Base-by-base conservation (phyloP, 2,797 vertebrate species). In the Carduelis carduelis region DNA sequence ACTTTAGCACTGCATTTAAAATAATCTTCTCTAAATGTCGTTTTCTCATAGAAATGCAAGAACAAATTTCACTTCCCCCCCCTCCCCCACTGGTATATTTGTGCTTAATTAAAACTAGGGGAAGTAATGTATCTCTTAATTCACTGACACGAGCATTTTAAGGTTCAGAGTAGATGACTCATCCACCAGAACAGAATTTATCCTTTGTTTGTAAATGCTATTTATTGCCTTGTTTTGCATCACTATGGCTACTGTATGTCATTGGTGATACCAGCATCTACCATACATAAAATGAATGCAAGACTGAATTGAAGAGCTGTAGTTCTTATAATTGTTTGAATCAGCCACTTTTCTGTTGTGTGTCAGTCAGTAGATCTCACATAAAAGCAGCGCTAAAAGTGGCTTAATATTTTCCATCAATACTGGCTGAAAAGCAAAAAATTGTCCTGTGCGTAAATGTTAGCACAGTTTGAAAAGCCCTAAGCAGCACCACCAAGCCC, bases 241-340 rank as follows among this genome's bases (percentile, higher is more conserved):
- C 96, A 87, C 95, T 95, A 96, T 97, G 95, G 84, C 94, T 97
- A 95, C 95, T 96, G 89, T 46, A 68, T 96, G 88, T 93, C 84
- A 93, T 23, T 90, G 74, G 68, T 93, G 92, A 76, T 90, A 90
- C 66, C 84, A 87, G 61, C 88, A 91, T 43, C 78, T 70, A 83
- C 60, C 4, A 0, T 80, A 85, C 66, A 50, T 68, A 68, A 88
- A 68, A 68, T 68, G 50, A 95, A 81, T 72, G 44, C 34, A 90
- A 83, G 61, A 83, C 37, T 3, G 3, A 56, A 57, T 93, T 88
- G 50, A 76, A 89, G 71, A 93, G n/a, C n/a, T 34, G 11, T 3
- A 50, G n/a, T 87, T 87, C 52, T 91, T 90, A 66, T 1, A 70
- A 61, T 70, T 70, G 17, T 63, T 91, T 83, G 11, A 35, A 28